Percentiles rank a stretch among this genome's conserved stretches.
Evolutionary conservation across 2,113 vertebrate genomes (phyloP).

Genomic region (Dissostichus mawsoni): DNA sequence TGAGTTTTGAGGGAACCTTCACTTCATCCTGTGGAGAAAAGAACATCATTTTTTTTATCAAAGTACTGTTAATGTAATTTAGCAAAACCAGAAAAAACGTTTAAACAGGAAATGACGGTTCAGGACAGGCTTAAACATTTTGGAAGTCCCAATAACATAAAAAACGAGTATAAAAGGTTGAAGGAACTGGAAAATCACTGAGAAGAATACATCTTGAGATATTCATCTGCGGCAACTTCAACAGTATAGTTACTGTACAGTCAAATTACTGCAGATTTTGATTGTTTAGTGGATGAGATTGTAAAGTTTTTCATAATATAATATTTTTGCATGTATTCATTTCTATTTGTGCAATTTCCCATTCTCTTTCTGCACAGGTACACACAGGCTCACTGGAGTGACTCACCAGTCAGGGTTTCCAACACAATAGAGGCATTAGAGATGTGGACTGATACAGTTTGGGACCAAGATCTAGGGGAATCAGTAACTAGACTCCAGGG

Average conservation of each 20-base stretch:
- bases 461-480: neutral
- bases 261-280: too few species aligned
- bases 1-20: conserved; percentile 91
- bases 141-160: too few species aligned
- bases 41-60: conserved; percentile 1
- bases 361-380: conserved; percentile 4
- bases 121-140: too few species aligned
- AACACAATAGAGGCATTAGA: conserved; percentile 16
- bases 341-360: neutral
- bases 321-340: neutral
- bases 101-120: neutral
- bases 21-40: conserved; percentile 91
- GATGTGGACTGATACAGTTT: neutral
- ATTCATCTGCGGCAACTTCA: too few species aligned
- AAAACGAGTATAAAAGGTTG: neutral
- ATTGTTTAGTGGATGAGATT: too few species aligned
- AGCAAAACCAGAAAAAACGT: neutral
- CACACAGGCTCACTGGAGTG: conserved; percentile 8
- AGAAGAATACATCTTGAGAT: neutral
- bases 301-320: too few species aligned
- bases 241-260: too few species aligned
- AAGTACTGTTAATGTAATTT: neutral
- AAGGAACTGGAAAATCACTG: neutral
- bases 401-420: conserved; percentile 29
- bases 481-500: conserved; percentile 17